phyloP scores from a whole-genome alignment of 2,113 vertebrate species.

The Chaetura pelagica region DNA sequence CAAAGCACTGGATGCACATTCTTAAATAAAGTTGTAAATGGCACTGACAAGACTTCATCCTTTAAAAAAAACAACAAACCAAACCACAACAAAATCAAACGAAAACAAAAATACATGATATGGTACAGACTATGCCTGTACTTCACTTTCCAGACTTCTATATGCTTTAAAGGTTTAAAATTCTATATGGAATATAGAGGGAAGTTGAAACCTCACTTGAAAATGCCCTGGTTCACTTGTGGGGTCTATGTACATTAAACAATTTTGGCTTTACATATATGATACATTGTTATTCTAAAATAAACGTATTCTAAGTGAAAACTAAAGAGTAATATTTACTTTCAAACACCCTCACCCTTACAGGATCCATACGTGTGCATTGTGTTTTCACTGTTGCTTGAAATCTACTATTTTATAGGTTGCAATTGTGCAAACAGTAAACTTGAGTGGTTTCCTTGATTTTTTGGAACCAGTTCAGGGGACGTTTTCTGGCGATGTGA shows the following conservation, averaged over 20 bases:
- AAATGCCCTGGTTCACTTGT: constrained; percentile 52
- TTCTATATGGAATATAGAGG: constrained; percentile 37
- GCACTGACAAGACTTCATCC: constrained; percentile 61
- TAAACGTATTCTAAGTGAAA: background rate
- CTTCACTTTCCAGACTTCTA: constrained; percentile 50
- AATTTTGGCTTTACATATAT: constrained; percentile 49
- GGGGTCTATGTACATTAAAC: constrained; percentile 11
- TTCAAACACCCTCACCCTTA: background rate
- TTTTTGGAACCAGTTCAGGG: background rate
- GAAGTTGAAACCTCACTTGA: constrained; percentile 50
- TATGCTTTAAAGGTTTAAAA: constrained; percentile 7
- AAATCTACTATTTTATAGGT: background rate
- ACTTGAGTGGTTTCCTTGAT: background rate
- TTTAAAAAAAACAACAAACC: background rate
- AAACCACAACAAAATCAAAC: too few relatives aligned
- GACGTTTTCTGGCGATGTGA: background rate
- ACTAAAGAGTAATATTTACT: background rate
- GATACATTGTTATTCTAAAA: constrained; percentile 40
- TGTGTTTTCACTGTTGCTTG: background rate
- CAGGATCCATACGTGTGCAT: background rate
- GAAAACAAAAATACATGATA: background rate
- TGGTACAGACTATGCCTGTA: constrained; percentile 35
- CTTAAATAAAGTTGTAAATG: constrained; percentile 72
- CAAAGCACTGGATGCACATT: constrained; percentile 61
- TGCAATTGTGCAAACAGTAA: background rate